Conservation (phyloP, 1,140 invertebrate genomes). For the Drosophila rhopaloa region DNA sequence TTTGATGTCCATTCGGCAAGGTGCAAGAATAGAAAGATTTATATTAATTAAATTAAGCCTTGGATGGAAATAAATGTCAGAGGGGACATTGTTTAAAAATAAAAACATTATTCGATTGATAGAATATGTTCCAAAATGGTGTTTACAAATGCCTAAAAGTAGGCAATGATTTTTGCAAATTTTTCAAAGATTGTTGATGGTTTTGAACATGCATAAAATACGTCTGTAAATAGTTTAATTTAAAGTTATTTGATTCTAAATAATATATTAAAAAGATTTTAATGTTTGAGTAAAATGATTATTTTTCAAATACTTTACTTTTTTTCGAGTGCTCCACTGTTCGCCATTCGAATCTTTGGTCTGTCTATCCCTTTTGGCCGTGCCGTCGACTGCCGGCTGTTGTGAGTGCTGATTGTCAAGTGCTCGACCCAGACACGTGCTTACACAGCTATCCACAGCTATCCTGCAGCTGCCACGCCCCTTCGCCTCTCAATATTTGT, state of each 20-base stretch:
- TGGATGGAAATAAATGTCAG: not conserved
- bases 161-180: not conserved
- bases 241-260: too few species aligned
- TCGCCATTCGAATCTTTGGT: slow-evolving; percentile 2
- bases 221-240: too few species aligned
- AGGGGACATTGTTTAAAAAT: not conserved
- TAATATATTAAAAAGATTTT: too few species aligned
- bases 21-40: not conserved
- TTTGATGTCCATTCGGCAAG: too few species aligned
- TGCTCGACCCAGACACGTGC: slow-evolving; percentile 72
- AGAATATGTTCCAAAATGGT: too few species aligned
- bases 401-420: slow-evolving; percentile 79
- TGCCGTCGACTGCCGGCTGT: slow-evolving; percentile 42
- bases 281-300: too few species aligned
- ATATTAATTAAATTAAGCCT: not conserved
- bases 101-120: not conserved
- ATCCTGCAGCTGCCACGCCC: slow-evolving; percentile 20
- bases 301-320: too few species aligned
- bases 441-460: slow-evolving; percentile 58
- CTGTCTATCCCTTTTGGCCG: slow-evolving; percentile 36
- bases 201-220: too few species aligned
- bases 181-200: not conserved
- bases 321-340: slow-evolving; percentile 14
- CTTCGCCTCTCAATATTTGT: slow-evolving; percentile 42
- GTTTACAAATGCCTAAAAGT: not conserved